Evolutionary conservation across 2,113 vertebrate genomes (phyloP).

Genomic region (Pipra filicauda): DNA sequence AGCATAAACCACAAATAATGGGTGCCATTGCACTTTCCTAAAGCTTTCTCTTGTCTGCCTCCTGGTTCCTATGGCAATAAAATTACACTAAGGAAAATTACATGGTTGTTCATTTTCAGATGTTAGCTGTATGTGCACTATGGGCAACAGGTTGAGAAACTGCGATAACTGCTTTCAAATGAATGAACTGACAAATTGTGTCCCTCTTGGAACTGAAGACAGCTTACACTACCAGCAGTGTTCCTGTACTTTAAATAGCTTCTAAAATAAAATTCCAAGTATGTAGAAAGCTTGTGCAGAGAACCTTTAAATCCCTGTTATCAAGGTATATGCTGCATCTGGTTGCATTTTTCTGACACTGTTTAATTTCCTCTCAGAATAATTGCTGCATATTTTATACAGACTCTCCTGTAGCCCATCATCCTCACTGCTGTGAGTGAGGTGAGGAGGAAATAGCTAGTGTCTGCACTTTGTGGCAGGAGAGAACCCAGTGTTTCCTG

Average conservation of each 20-base stretch:
- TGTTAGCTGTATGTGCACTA: not conserved
- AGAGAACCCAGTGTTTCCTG: not conserved
- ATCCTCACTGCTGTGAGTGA: not conserved
- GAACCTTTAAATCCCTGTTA: not conserved
- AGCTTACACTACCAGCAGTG: not conserved
- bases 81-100: not conserved
- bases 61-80: not conserved
- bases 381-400: not conserved
- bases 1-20: not conserved
- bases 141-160: not conserved
- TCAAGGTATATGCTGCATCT: not conserved
- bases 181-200: not conserved
- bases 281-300: not conserved
- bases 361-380: not conserved
- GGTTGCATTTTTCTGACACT: not conserved
- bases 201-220: not conserved
- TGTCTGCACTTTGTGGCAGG: not conserved
- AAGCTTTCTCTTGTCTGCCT: not conserved
- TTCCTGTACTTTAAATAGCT: not conserved
- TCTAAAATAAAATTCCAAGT: not conserved
- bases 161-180: not conserved
- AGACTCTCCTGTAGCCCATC: not conserved
- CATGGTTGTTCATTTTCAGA: not conserved
- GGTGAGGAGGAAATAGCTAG: not conserved
- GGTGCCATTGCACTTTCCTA: not conserved